Evolutionary conservation across 2,797 vertebrate genomes (phyloP).

Genomic region (Sebastes miniatus): DNA sequence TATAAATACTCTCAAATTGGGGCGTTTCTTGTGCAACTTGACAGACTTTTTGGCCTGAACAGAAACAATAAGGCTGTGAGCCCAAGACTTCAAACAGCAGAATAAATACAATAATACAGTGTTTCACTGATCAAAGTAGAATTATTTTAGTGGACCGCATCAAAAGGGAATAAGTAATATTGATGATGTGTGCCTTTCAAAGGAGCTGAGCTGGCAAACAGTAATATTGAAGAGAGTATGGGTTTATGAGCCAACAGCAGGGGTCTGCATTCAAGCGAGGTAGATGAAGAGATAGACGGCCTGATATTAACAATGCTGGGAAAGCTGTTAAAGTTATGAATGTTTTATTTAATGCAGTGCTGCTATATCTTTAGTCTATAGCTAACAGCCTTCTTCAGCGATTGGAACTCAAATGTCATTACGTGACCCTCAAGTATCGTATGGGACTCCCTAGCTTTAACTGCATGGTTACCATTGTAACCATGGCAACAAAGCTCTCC

Average conservation of each 20-base stretch:
- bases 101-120: slow-evolving; percentile 47
- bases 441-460: not conserved
- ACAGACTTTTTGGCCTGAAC: slow-evolving; percentile 20
- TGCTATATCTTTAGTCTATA: not conserved
- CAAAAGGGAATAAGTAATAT: slow-evolving; percentile 66
- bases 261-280: slow-evolving; percentile 27
- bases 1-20: slow-evolving; percentile 6
- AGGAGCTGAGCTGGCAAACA: slow-evolving; percentile 47
- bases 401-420: not conserved
- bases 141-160: slow-evolving; percentile 55
- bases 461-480: not conserved
- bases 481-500: not conserved
- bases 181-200: slow-evolving; percentile 60
- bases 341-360: slow-evolving; percentile 4
- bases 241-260: slow-evolving; percentile 42
- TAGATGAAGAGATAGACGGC: not conserved
- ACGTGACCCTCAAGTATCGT: not conserved
- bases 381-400: not conserved
- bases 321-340: slow-evolving; percentile 11
- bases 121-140: slow-evolving; percentile 62
- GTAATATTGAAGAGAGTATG: slow-evolving; percentile 34
- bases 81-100: slow-evolving; percentile 24
- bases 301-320: not conserved
- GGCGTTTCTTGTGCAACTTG: slow-evolving; percentile 2
- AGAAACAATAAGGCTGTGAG: slow-evolving; percentile 2